Evolutionary conservation across 2,113 vertebrate genomes (phyloP).

Genomic region (Bathybates hornii): DNA sequence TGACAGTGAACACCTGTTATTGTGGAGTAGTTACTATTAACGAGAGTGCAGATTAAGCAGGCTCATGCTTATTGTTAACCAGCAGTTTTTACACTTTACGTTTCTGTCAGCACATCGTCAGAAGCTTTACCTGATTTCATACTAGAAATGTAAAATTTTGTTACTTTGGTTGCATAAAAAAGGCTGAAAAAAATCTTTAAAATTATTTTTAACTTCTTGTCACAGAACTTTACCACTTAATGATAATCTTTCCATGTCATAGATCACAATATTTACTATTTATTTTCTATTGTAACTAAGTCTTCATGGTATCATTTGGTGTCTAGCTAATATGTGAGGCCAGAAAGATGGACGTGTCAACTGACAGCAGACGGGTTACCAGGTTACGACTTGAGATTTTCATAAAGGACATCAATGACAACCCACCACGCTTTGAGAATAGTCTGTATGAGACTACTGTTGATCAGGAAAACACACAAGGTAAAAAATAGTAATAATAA

Average conservation of each 20-base stretch:
- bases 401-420: constrained; percentile 70
- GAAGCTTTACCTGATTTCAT: not conserved
- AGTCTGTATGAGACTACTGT: constrained; percentile 30
- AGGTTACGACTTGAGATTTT: constrained; percentile 50
- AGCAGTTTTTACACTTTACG: not conserved
- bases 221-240: not conserved
- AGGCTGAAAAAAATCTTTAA: not conserved
- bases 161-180: not conserved
- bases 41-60: not conserved
- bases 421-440: constrained; percentile 47
- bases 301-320: not conserved
- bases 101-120: not conserved
- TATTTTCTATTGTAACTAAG: not conserved
- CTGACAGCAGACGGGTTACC: constrained; percentile 15
- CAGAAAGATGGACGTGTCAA: not conserved
- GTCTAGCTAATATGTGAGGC: constrained; percentile 46
- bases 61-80: not conserved
- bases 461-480: constrained; percentile 41
- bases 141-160: not conserved
- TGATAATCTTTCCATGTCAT: not conserved
- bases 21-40: not conserved
- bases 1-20: not conserved
- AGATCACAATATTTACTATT: not conserved
- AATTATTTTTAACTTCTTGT: not conserved
- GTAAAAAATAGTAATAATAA: not conserved